Percentiles rank a stretch among this genome's conserved stretches.
phyloP scores from a whole-genome alignment of 2,888 invertebrate genomes.

The Sinhomidia bicolor region DNA sequence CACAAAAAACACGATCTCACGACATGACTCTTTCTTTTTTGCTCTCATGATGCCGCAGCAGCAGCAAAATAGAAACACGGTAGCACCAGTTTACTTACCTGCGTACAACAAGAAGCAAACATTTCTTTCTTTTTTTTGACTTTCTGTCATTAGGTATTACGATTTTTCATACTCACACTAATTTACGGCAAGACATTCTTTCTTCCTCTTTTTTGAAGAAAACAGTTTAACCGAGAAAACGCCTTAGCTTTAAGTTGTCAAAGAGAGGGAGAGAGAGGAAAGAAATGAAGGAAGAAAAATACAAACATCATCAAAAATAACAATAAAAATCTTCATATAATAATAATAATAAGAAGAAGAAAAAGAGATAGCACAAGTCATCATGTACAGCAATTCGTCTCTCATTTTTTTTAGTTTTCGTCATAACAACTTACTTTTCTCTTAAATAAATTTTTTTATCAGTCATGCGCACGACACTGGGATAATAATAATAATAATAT shows the following conservation, averaged over 20 bases:
- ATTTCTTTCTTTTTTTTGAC: background rate
- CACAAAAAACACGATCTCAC: slow-evolving; percentile 50
- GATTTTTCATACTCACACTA: background rate
- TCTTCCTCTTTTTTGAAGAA: no score
- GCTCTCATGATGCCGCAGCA: background rate
- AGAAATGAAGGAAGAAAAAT: no score
- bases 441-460: background rate
- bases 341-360: background rate
- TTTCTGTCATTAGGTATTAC: background rate
- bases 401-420: background rate
- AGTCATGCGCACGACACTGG: background rate
- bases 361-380: background rate
- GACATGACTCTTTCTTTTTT: slow-evolving; percentile 42
- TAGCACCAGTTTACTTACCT: no score
- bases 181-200: background rate
- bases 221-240: slow-evolving; percentile 1
- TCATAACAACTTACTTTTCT: slow-evolving; percentile 4
- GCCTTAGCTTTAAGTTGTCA: no score
- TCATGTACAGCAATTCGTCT: background rate
- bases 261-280: background rate
- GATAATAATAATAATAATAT: slow-evolving; percentile 13
- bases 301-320: background rate
- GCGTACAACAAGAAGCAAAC: slow-evolving; percentile 11
- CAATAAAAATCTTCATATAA: no score
- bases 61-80: background rate